Evolutionary conservation across 1,140 invertebrate genomes (phyloP).

Genomic region (Heliconius eleuchia): DNA sequence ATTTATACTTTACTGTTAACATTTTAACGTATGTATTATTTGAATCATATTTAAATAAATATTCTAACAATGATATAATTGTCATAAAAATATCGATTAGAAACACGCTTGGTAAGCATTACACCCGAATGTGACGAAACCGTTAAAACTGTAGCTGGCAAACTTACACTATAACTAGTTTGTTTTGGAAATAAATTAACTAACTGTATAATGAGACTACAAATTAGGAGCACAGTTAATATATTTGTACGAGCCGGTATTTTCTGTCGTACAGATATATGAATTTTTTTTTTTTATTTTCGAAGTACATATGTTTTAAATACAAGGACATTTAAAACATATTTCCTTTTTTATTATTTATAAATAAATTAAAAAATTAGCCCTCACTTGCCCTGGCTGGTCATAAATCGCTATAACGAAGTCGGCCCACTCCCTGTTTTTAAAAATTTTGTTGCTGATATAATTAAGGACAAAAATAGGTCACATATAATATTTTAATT

Average conservation of each 20-base stretch:
- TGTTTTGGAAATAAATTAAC: constrained; percentile 9
- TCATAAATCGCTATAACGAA: neutral
- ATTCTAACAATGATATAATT: neutral
- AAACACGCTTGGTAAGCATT: neutral
- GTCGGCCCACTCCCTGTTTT: neutral
- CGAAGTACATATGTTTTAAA: too few species aligned
- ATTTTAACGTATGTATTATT: neutral
- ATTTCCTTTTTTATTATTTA: too few species aligned
- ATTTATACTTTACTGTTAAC: neutral
- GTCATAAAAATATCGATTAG: neutral
- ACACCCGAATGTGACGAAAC: constrained; percentile 11
- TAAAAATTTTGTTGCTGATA: neutral
- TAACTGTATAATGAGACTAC: constrained; percentile 3
- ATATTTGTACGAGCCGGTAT: neutral
- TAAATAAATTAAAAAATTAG: too few species aligned
- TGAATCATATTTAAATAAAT: neutral
- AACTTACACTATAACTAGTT: constrained; percentile 2
- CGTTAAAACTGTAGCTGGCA: constrained; percentile 23
- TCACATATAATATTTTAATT: neutral
- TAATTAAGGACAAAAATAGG: neutral
- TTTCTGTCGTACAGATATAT: neutral
- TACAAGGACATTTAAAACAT: too few species aligned
- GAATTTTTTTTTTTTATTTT: too few species aligned
- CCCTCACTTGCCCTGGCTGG: neutral
- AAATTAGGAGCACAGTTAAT: neutral